Conservation (phyloP, 64 coral and sea anemone species). For the Catalaphyllia jardinei region DNA sequence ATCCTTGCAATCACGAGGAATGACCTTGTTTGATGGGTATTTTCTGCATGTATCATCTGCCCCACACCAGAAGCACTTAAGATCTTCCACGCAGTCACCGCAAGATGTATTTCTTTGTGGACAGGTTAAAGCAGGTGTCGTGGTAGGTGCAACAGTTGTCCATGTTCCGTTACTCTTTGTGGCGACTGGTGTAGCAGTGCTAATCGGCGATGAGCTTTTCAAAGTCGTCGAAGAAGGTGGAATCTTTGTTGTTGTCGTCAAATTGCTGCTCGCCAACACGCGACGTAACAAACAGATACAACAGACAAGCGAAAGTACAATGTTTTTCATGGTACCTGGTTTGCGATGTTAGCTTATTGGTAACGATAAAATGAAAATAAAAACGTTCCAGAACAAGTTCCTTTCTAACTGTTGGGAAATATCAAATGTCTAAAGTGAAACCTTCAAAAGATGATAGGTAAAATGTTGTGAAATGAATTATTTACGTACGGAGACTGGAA, state of each 20-base stretch:
- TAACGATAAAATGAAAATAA: not conserved
- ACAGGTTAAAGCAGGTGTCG: constrained; percentile 47
- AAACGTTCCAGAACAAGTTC: not conserved
- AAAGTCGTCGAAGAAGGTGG: not conserved
- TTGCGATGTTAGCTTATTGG: not conserved
- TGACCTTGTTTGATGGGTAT: constrained; percentile 40
- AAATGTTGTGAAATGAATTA: not conserved
- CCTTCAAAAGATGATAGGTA: not conserved
- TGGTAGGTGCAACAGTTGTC: constrained; percentile 15
- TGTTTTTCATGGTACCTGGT: not conserved
- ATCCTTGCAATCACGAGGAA: constrained; percentile 57
- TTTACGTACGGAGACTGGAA: constrained; percentile 11
- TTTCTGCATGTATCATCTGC: constrained; percentile 39
- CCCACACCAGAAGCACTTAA: constrained; percentile 69
- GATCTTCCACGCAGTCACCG: constrained; percentile 58
- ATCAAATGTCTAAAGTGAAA: not conserved
- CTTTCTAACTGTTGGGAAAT: not conserved
- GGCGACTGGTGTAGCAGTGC: not conserved
- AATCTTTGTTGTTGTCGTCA: not conserved
- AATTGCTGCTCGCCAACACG: not conserved
- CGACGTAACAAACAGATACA: not conserved
- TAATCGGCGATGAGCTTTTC: not conserved
- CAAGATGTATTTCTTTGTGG: constrained; percentile 54
- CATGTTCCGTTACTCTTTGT: constrained; percentile 9
- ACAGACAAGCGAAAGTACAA: not conserved